Base-by-base conservation (phyloP, 2,797 vertebrate genomes). In the Triplophysa bombifrons region DNA sequence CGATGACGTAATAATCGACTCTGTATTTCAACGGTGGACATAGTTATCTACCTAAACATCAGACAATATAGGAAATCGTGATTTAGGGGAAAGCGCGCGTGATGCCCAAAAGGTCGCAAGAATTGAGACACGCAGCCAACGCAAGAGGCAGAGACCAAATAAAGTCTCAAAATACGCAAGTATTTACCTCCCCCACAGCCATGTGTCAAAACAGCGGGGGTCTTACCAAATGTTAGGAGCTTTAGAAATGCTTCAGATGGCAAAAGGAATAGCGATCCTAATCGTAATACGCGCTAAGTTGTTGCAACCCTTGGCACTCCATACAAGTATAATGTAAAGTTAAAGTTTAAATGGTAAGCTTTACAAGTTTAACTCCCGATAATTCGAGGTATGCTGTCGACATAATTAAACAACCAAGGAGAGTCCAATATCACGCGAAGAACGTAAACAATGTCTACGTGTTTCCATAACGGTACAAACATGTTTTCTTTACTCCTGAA, bases 161-260 rank as follows among this genome's bases (percentile, higher is more conserved):
- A 38, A 83, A 77, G 67, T 66, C 61, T 78, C 50, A 56, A 82
- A 85, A 85, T 69, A 76, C 82, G 82, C 65, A 66, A 20, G 85
- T 83, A 82, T 76, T 71, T 83, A 77, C 86, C 79, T 73, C 83
- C 75, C 65, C 72, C 78, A 69, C 80, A 22, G 67, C 83, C 86
- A 87, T 83, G 88, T 85, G 89, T 91, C 89, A 91, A 75, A 88
- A 80, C 87, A 85, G 82, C 76, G 50, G 77, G 84, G 70, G n/a
- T 79, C 76, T 76, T 46, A 46, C 66, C 84, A 86, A 84, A 86
- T 70, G 72, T 81, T 83, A 68, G 44, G 80, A 41, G 75, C 53
- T 27, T 78, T 51, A 63, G 20, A 14, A 19, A 20, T 11, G 48
- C 3, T 73, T 68, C 14, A 8, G n/a, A n/a, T 30, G 0, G 58